Base-by-base conservation (phyloP, 2,797 vertebrate species). In the Hafferia zeledoni region DNA sequence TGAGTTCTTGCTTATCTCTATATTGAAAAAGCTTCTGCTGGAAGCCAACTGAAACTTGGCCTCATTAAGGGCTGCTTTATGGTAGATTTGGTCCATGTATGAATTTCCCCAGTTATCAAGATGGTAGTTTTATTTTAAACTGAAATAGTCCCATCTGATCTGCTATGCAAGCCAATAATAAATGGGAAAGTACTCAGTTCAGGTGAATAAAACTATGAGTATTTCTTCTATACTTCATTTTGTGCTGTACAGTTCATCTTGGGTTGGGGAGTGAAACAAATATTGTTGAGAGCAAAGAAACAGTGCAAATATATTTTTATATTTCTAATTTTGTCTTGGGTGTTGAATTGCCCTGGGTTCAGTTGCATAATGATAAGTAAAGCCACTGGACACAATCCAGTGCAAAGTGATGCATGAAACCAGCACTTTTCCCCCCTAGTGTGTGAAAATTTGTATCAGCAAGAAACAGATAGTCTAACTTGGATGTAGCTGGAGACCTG, bases 321-420 rank as follows among this genome's bases (percentile, higher is more conserved):
- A 90, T 90, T 96, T 97, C 96, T 96, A 96, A 97, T 95, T 97
- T 95, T 90, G 93, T 95, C 95, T 86, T 74, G 77, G 68, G 91
- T 94, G 78, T 95, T 94, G 93, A 89, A 71, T 96, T 93, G 87
- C 93, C 70, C 79, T 82, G 81, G 95, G 83, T 95, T 93, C 85
- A 93, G 92, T 97, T 97, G 91, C 91, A 89, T 95, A 94, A 97
- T 92, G 95, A 63, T 71, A 93, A 94, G 91, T 88, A 78, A 96
- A 97, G 88, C 86, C 94, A 88, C 90, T 96, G 96, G 93, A 94
- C 89, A 65, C n/a, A 88, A 87, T 92, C 96, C 95, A 97, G 75
- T 53, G 83, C 79, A 83, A 95, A 96, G 93, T 67, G 96, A 94
- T 91, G 92, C 89, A 83, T 95, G 93, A 90, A 96, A 96, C 80